Conservation (phyloP, 53 echinoderm and acorn worm genomes). For the Actinopyga echinites region DNA sequence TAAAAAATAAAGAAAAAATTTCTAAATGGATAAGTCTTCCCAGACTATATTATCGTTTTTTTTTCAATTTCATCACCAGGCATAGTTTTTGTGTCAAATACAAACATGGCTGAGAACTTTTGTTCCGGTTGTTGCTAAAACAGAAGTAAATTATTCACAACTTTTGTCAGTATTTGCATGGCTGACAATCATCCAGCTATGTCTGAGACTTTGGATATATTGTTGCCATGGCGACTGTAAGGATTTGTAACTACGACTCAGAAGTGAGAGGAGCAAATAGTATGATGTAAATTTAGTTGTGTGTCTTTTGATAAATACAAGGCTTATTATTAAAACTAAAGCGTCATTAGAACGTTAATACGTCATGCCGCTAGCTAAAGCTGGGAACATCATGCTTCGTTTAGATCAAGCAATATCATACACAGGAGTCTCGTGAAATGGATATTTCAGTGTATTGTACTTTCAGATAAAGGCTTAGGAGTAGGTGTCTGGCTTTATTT, state of each 20-base stretch:
- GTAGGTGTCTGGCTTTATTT: too few relatives aligned
- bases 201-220: not conserved
- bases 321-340: slow-evolving; percentile 10
- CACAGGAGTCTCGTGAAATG: too few relatives aligned
- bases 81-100: not conserved
- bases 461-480: too few relatives aligned
- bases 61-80: not conserved
- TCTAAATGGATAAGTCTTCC: too few relatives aligned
- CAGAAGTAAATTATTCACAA: slow-evolving; percentile 29
- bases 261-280: not conserved
- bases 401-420: not conserved
- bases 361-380: not conserved
- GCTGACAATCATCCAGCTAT: not conserved
- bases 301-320: not conserved
- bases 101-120: not conserved
- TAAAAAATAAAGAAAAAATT: too few relatives aligned
- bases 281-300: not conserved
- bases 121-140: not conserved
- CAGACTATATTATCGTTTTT: too few relatives aligned
- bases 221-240: slow-evolving; percentile 4
- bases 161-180: slow-evolving; percentile 5
- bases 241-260: not conserved
- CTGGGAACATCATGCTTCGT: not conserved
- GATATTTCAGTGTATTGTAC: too few relatives aligned
- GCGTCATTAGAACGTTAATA: not conserved